These are phyloP conservation scores for Samia ricini DNA, from an alignment of 1,140 invertebrate genomes.

Conservation along the genomic window DNA sequence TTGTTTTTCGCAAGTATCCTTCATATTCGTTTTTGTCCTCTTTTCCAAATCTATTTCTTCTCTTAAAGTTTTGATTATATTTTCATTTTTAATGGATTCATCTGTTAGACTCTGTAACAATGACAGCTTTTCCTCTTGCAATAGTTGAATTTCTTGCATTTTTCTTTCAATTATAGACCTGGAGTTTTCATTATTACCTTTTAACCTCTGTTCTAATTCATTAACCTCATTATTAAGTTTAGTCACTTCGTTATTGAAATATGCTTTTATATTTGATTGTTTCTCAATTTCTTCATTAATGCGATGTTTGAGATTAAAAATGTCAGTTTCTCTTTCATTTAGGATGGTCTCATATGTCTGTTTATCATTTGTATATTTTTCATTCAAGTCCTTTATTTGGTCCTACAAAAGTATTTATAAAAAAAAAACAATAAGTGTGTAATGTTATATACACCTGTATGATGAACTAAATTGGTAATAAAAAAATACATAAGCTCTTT, in stretches of 20 bases:
- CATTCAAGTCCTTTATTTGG: constrained; percentile 42
- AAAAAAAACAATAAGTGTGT: neutral
- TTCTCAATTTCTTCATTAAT: constrained; percentile 59
- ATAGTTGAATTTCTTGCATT: constrained; percentile 53
- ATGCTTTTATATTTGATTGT: constrained; percentile 44
- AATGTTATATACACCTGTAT: neutral
- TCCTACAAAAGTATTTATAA: constrained; percentile 32
- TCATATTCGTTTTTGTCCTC: constrained; percentile 44
- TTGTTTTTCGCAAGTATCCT: constrained; percentile 59
- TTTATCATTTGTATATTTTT: constrained; percentile 43
- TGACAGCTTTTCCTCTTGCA: constrained; percentile 61
- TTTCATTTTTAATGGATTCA: constrained; percentile 54
- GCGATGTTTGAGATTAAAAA: constrained; percentile 50
- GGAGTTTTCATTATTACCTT: constrained; percentile 44
- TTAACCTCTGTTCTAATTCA: constrained; percentile 55
- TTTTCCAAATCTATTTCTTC: constrained; percentile 48
- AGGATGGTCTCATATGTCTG: constrained; percentile 31
- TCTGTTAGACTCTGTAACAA: constrained; percentile 49
- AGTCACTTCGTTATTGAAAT: constrained; percentile 42
- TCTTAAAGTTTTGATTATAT: constrained; percentile 46
- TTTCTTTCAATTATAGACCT: constrained; percentile 48
- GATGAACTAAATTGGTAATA: neutral
- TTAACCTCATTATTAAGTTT: constrained; percentile 57
- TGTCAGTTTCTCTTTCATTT: constrained; percentile 46
- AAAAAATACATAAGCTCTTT: neutral